Conservation (phyloP, 1,140 invertebrate genomes). For the Propsilocerus akamusi region DNA sequence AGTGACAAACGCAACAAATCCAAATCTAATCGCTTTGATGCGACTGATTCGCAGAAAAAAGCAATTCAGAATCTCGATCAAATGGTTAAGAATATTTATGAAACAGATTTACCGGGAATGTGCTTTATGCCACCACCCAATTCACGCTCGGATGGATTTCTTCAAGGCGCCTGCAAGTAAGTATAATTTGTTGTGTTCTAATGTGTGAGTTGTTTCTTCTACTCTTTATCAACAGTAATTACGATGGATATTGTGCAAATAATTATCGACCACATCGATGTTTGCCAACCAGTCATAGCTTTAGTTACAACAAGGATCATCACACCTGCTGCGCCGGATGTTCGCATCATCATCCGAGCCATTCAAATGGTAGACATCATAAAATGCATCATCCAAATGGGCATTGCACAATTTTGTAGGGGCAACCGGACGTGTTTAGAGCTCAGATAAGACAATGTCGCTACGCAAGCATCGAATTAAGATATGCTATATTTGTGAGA, state of each 20-base stretch:
- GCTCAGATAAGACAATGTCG: neutral
- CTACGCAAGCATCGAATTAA: neutral
- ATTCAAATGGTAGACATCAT: conserved; percentile 12
- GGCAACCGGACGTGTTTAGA: neutral
- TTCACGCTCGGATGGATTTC: conserved; percentile 20
- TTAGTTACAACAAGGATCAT: conserved; percentile 17
- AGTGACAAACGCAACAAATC: conserved; percentile 22
- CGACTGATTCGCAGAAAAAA: conserved; percentile 21
- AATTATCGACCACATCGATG: neutral
- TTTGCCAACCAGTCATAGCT: conserved; percentile 20
- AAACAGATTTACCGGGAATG: conserved; percentile 14
- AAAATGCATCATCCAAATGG: neutral
- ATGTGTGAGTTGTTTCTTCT: neutral
- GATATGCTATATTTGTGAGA: neutral
- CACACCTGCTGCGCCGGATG: conserved; percentile 21
- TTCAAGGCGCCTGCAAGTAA: conserved; percentile 12
- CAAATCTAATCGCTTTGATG: too few relatives aligned
- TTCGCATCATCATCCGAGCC: conserved; percentile 18
- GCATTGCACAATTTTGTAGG: neutral
- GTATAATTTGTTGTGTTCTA: neutral
- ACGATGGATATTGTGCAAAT: neutral
- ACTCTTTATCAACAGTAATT: neutral
- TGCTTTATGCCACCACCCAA: conserved; percentile 11
- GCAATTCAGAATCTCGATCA: conserved; percentile 23
- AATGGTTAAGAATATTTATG: conserved; percentile 23